Evolutionary conservation across 2,888 invertebrate species (phyloP).

Genomic region (Chrysotoxum bicinctum): DNA sequence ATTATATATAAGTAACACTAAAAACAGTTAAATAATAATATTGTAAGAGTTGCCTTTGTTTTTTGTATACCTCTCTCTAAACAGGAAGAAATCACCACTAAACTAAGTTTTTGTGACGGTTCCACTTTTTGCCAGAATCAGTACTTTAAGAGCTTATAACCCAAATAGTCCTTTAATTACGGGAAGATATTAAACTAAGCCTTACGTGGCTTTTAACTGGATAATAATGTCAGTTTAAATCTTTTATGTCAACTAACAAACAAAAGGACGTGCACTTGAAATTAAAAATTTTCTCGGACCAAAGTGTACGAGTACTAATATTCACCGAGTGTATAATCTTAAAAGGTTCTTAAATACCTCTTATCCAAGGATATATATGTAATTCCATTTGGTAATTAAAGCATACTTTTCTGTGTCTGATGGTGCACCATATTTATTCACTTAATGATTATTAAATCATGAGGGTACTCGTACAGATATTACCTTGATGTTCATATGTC

Average conservation of each 20-base stretch:
- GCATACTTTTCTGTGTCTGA: constrained; percentile 24
- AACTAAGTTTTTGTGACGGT: too few species aligned
- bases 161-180: not conserved
- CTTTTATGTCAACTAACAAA: not conserved
- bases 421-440: not conserved
- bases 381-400: constrained; percentile 51
- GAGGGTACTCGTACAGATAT: not conserved
- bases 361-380: constrained; percentile 13
- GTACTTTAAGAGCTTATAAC: too few species aligned
- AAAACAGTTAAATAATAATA: too few species aligned
- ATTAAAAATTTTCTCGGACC: not conserved
- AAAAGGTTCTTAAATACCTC: constrained; percentile 51
- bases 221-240: not conserved
- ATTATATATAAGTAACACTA: too few species aligned
- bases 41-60: too few species aligned
- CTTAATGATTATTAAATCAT: constrained; percentile 21
- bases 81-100: too few species aligned
- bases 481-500: constrained; percentile 4
- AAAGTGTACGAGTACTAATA: not conserved
- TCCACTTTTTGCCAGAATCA: too few species aligned
- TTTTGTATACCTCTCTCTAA: too few species aligned
- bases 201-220: not conserved
- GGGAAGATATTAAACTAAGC: not conserved
- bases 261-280: not conserved
- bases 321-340: constrained; percentile 32